These are phyloP conservation scores for Drosophila anomalata DNA, from an alignment of 2,888 invertebrate species.

Conservation along the genomic window DNA sequence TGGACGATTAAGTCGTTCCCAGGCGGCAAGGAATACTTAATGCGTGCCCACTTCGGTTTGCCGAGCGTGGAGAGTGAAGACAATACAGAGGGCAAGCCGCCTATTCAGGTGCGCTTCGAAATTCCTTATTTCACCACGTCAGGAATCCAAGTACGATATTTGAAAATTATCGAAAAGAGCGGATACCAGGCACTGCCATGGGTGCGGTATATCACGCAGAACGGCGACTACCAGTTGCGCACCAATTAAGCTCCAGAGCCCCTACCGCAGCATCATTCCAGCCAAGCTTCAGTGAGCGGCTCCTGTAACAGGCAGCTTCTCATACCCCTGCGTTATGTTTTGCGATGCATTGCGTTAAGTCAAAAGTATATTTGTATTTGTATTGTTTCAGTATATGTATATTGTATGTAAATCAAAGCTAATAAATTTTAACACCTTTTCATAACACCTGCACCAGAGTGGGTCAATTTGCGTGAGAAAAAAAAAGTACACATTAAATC, in stretches of 20 bases:
- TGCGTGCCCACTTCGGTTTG: conserved; percentile 98
- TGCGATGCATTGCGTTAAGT: conserved; percentile 63
- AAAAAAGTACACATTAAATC: not conserved
- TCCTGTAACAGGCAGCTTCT: conserved; percentile 46
- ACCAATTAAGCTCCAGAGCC: conserved; percentile 88
- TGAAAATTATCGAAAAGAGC: conserved; percentile 97
- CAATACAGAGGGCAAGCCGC: conserved; percentile 95
- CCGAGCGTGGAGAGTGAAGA: conserved; percentile 98
- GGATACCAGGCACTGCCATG: conserved; percentile 99
- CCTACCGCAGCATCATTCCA: conserved; percentile 57
- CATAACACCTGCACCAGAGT: conserved; percentile 36
- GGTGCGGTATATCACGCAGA: conserved; percentile 99
- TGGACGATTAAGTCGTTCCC: conserved; percentile 99
- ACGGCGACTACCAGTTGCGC: conserved; percentile 98
- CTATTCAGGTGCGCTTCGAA: conserved; percentile 99
- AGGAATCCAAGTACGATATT: conserved; percentile 93
- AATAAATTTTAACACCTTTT: conserved; percentile 69
- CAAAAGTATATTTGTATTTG: conserved; percentile 53
- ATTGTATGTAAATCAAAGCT: conserved; percentile 67
- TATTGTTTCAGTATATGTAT: conserved; percentile 58
- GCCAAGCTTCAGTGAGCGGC: conserved; percentile 64
- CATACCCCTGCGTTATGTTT: conserved; percentile 32
- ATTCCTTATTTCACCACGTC: conserved; percentile 99
- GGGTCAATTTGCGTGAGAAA: conserved; percentile 7
- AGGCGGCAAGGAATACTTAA: conserved; percentile 98